A percentile compares a stretch with the other conserved stretches of the same genome.
phyloP scores from a whole-genome alignment of 1,140 invertebrate genomes.

The Halictus rubicundus region DNA sequence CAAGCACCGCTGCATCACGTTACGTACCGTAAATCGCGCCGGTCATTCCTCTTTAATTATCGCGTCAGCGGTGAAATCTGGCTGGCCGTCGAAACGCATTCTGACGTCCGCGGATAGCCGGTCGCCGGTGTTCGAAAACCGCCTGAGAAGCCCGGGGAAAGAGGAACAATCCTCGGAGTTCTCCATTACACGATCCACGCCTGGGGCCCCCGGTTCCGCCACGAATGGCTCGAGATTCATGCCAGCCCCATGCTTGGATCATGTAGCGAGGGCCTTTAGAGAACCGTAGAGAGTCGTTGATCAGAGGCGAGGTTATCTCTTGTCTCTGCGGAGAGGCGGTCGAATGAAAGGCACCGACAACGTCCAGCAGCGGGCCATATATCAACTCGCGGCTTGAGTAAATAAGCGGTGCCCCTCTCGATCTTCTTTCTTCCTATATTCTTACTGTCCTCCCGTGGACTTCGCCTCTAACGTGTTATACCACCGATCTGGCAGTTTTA shows the following conservation, averaged over 20 bases:
- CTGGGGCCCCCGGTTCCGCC: constrained; percentile 33
- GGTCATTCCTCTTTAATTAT: constrained; percentile 45
- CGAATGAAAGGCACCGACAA: constrained; percentile 75
- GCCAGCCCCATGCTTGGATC: constrained; percentile 52
- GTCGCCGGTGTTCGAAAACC: not conserved
- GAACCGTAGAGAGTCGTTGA: constrained; percentile 63
- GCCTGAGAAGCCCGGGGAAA: not conserved
- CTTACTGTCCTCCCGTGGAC: constrained; percentile 14
- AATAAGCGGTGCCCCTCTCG: constrained; percentile 71
- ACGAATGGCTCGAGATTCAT: constrained; percentile 57
- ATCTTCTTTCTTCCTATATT: constrained; percentile 34
- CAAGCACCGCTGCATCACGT: constrained; percentile 5
- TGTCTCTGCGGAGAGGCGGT: constrained; percentile 65
- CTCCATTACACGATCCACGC: constrained; percentile 49
- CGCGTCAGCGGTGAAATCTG: constrained; percentile 28
- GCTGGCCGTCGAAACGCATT: not conserved
- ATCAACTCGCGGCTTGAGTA: constrained; percentile 74
- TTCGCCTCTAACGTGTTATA: constrained; percentile 18
- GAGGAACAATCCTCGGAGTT: constrained; percentile 31
- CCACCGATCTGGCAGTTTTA: constrained; percentile 27
- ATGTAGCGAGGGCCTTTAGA: constrained; percentile 59
- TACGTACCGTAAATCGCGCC: constrained; percentile 22
- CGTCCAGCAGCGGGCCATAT: constrained; percentile 72
- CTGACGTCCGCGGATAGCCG: not conserved
- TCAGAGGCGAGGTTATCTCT: constrained; percentile 71